Base-by-base conservation (phyloP, 1,140 invertebrate species). In the Listronotus oregonensis region DNA sequence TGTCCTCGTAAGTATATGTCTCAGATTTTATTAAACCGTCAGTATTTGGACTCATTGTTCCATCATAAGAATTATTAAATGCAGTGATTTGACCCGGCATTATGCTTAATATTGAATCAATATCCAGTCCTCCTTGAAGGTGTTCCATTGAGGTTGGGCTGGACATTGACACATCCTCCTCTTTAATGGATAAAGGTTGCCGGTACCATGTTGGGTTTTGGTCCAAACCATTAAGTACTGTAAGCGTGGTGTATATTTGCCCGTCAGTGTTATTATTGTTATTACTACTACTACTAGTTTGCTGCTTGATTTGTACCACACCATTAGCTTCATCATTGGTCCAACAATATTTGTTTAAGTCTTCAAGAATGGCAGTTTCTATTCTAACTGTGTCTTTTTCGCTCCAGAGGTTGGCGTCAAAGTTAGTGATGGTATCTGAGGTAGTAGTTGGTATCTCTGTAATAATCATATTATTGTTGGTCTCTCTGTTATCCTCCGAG, bases 291-390 rank as follows among this genome's bases (percentile, higher is more conserved):
- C 78, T 83, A 59, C 75, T 80, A 62, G 75, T 79, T 42, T 81
- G 79, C 54, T 78, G 72, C 70, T 79, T 82, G 27, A 80, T 76
- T 71, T 81, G 82, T 31, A 80, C 76, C 37, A 77, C 76, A 42
- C 81, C 77, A 67, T 80, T 82, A n/a, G 82, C 81, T 58, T 85
- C 83, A 49, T 80, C 81, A 47, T 86, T 84, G 76, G 85, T 84
- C 90, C 90, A 93, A 71, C 89, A 91, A 77, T 87, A 90, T 71
- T 90, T 90, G 76, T 91, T 91, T 32, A 92, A 82, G 75, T 92
- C 90, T 77, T 92, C 90, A 66, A 93, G 80, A 52, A 92, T 88
- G 32, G 87, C 84, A 17, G 85, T 83, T 80, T 92, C 86, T 73
- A 90, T 78, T 74, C 88, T 78, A 75, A 87, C 82, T 68, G 86